Evolutionary conservation across 92 coral and sea anemone species (phyloP), one percentile per base, ranked within the genome.

Genomic region (Heteractis magnifica): DNA sequence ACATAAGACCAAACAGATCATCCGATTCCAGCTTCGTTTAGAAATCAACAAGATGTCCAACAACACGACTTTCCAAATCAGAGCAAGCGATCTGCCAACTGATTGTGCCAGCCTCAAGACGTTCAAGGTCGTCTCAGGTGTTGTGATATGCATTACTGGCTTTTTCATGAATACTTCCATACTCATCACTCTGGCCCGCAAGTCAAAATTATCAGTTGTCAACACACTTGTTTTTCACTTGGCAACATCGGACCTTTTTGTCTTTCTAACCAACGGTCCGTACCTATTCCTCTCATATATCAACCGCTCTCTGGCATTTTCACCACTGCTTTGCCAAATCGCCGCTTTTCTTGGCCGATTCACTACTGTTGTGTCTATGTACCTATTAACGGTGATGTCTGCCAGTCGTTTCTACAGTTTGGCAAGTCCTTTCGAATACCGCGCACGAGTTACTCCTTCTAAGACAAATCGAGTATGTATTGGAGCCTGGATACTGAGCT

Each of bases 331-430:
- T 15, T 79, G 82, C 8, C 71, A 79, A 58, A 8, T 41, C 49
- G 51, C 72, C 20, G 82, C 71, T 5, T 79, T 79, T 79, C 26
- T 44, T 1, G 44, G 44, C 20, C 71, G 82, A 3, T 79, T 20
- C 4, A 55, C 71, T 5, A 55, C 51, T 26, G 51, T 21, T 0
- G 44, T 62, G 34, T 58, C 82, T 49, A 58, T 79, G 72, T 26
- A 58, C 53, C 65, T 79, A 18, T 5, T 79, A 52, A 79, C 82
- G 19, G 51, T 79, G n/a, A 79, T 79, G 82, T 59, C 82, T 10
- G 18, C 34, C 4, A 23, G 52, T 13, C 82, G 82, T 23, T 79
- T 16, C 55, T 79, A 79, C 72, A 79, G 82, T 62, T n/a, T 79
- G 6, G 15, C n/a, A 11, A 79, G 59, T 8, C 79, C 79, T 75